A percentile compares a stretch with the other conserved stretches of the same genome.
Conservation (phyloP, 2,888 invertebrate species). For the Amorpha juglandis region DNA sequence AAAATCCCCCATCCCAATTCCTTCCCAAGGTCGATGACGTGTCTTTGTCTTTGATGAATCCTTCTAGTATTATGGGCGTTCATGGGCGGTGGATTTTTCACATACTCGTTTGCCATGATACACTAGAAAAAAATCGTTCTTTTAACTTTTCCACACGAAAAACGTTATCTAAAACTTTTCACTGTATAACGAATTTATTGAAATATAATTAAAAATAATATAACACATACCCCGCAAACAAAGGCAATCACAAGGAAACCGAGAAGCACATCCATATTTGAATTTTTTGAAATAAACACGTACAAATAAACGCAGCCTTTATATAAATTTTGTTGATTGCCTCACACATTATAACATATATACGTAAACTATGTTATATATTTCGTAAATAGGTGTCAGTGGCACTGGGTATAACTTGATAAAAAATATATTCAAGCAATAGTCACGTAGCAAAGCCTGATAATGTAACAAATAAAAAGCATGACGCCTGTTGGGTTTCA, state of each 20-base stretch:
- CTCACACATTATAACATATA: constrained; percentile 36
- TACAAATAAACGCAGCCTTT: constrained; percentile 32
- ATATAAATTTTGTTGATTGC: constrained; percentile 48
- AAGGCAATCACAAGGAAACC: constrained; percentile 39
- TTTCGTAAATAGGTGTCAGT: constrained; percentile 41
- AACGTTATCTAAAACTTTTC: not conserved
- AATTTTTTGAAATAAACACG: constrained; percentile 30
- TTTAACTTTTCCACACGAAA: no score
- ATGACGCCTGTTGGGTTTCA: not conserved
- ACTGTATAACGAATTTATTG: not conserved
- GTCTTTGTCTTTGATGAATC: no score
- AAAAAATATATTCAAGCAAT: not conserved
- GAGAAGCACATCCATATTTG: constrained; percentile 36
- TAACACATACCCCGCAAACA: constrained; percentile 43
- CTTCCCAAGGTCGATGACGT: no score
- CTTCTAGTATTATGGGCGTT: no score
- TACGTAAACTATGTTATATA: constrained; percentile 34
- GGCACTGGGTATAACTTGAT: constrained; percentile 19
- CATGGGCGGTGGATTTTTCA: no score
- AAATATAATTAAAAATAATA: not conserved
- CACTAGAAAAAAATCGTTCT: no score
- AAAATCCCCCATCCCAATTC: no score
- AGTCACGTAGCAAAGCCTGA: constrained; percentile 45
- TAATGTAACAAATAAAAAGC: constrained; percentile 24
- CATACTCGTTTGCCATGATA: no score